Evolutionary conservation across 2,797 vertebrate species (phyloP), one percentile per base, ranked within the genome.

Genomic region (Alectoris magna): DNA sequence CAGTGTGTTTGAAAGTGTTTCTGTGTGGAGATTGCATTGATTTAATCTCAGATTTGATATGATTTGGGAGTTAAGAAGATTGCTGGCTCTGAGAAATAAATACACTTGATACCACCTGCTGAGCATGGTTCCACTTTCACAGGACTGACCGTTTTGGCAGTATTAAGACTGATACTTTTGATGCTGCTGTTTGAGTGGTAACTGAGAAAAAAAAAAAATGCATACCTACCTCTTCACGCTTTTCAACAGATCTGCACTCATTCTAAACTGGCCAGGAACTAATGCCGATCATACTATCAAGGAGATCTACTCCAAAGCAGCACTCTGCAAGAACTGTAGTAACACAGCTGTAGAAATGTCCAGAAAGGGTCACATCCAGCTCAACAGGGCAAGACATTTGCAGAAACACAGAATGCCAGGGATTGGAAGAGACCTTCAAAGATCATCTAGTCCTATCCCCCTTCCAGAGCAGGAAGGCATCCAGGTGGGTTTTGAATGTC

Each of bases 21-120:
- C 36, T 68, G 38, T 24, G 41, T 23, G 31, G 41, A 88, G 60
- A 83, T 53, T 76, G 63, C 64, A 78, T 12, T 27, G 49, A 89
- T 92, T 91, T 93, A 91, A 95, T 90, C 77, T 94, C 82, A 73
- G 71, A 81, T 90, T 88, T 94, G 1, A 68, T 90, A 88, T 19
- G 31, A 71, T 88, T 94, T 87, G 48, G 70, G 46, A 38, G 66
- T 86, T 95, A 83, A 90, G 71, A 82, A 81, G 71, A 85, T 82
- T 49, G 60, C 84, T 92, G 66, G 69, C 64, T 95, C 74, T 71
- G 18, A 82, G 77, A 94, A 93, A 74, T 62, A 87, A 93, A 90
- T 87, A 90, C 53, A 73, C 6, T 75, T 88, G 88, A 81, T 86
- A 58, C 86, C 90, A 93, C 76, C 86, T 91, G 78, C 59, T 78